Conservation (phyloP, 1,140 invertebrate species). For the Drosophila sucinea region DNA sequence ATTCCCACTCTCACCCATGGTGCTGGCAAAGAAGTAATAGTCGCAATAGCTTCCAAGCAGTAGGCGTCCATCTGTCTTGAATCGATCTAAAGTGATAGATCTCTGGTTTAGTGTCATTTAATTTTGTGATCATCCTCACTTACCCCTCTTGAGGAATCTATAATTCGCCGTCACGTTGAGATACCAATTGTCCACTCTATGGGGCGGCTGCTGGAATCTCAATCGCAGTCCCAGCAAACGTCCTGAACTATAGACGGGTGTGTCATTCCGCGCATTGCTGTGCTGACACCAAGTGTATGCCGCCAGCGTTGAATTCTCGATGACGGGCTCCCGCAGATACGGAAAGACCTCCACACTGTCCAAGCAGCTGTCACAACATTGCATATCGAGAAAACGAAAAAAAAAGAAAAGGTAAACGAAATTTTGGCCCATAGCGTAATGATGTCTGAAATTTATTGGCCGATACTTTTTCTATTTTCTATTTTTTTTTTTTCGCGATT, state of each 20-base stretch:
- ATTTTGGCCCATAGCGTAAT: slow-evolving; percentile 54
- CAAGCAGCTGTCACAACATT: slow-evolving; percentile 76
- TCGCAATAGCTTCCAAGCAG: slow-evolving; percentile 78
- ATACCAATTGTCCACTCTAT: slow-evolving; percentile 41
- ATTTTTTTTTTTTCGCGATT: slow-evolving; percentile 47
- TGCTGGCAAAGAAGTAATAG: slow-evolving; percentile 78
- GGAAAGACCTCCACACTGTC: slow-evolving; percentile 82
- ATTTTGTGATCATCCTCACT: background rate
- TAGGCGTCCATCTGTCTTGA: slow-evolving; percentile 73
- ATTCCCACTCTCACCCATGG: slow-evolving; percentile 43
- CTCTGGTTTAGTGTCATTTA: background rate
- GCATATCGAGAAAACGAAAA: slow-evolving; percentile 43
- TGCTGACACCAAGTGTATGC: slow-evolving; percentile 78
- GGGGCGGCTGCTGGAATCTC: slow-evolving; percentile 63
- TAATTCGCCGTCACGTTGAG: slow-evolving; percentile 72
- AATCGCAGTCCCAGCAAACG: slow-evolving; percentile 70
- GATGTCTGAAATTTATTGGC: slow-evolving; percentile 79
- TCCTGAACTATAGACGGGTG: slow-evolving; percentile 79
- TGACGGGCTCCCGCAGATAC: slow-evolving; percentile 78
- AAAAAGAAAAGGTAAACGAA: slow-evolving; percentile 10
- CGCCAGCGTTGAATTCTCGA: slow-evolving; percentile 74
- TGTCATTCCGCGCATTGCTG: slow-evolving; percentile 55
- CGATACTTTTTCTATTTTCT: slow-evolving; percentile 55
- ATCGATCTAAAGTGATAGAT: slow-evolving; percentile 48
- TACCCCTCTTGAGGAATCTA: slow-evolving; percentile 78